These are phyloP conservation scores for Microctenopoma stevenorrisi DNA, from an alignment of 2,797 vertebrate genomes.

Conservation along the genomic window DNA sequence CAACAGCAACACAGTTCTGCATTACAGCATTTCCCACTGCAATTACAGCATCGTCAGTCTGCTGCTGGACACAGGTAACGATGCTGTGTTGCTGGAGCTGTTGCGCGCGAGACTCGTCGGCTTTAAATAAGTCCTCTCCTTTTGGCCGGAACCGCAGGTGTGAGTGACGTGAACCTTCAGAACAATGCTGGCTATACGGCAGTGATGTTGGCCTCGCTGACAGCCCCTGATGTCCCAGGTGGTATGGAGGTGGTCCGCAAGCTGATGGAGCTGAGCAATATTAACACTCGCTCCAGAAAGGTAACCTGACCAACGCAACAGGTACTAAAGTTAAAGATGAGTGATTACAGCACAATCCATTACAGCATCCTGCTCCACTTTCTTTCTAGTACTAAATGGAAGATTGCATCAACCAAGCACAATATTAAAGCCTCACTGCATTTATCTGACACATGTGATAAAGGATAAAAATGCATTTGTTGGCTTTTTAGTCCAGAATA, in stretches of 20 bases:
- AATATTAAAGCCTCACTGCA: background rate
- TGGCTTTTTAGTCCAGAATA: background rate
- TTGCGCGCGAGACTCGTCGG: accelerated
- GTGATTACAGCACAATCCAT: background rate
- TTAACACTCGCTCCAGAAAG: constrained; percentile 90
- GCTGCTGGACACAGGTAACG: constrained; percentile 90
- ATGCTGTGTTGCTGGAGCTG: accelerated
- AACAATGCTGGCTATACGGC: constrained; percentile 94
- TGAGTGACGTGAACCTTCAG: constrained; percentile 88
- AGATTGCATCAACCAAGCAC: background rate
- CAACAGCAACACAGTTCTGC: constrained; percentile 94
- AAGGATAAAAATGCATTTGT: background rate
- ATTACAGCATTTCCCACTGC: constrained; percentile 95
- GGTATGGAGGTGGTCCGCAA: constrained; percentile 92
- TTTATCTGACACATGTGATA: background rate
- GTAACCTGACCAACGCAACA: constrained; percentile 47
- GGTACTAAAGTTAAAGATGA: background rate
- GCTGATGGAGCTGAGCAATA: constrained; percentile 89
- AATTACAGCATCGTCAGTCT: constrained; percentile 90
- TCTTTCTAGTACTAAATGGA: background rate
- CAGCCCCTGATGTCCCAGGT: constrained; percentile 82
- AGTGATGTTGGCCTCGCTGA: constrained; percentile 92
- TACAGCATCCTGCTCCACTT: background rate
- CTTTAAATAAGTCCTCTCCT: background rate
- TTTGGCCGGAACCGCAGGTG: constrained; percentile 61